Conservation (phyloP, 2,888 invertebrate species). For the Meiosimyza platycephala region DNA sequence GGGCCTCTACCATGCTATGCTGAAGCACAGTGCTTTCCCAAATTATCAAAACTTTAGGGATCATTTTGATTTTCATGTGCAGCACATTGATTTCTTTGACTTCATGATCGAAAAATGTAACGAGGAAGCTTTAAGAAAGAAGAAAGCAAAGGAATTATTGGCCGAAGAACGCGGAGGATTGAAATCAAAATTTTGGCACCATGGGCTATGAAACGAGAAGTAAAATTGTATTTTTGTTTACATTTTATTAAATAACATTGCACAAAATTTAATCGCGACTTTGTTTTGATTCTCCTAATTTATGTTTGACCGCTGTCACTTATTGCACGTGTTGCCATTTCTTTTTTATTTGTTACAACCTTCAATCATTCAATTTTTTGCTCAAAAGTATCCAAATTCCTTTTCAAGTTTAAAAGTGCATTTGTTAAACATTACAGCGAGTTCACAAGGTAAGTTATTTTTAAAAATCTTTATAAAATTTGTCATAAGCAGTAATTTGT, state of each 20-base stretch:
- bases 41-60: conserved; percentile 54
- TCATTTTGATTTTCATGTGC: conserved; percentile 49
- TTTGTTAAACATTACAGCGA: too few relatives aligned
- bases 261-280: too few relatives aligned
- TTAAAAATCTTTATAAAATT: too few relatives aligned
- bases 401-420: too few relatives aligned
- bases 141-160: neutral
- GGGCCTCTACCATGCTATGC: conserved; percentile 57
- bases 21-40: conserved; percentile 55
- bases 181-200: neutral
- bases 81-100: conserved; percentile 57
- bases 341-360: neutral
- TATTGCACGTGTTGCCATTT: too few relatives aligned
- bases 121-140: neutral
- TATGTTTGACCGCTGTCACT: too few relatives aligned
- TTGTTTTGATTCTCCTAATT: too few relatives aligned
- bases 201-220: too few relatives aligned
- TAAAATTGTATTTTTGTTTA: conserved; percentile 3
- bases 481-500: too few relatives aligned
- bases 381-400: too few relatives aligned
- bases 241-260: neutral
- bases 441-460: too few relatives aligned
- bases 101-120: conserved; percentile 46
- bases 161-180: neutral
- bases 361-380: neutral